A percentile compares a stretch with the other conserved stretches of the same genome.
Evolutionary conservation across 2,113 vertebrate species (phyloP).

Genomic region (Phyllostomus hastatus): DNA sequence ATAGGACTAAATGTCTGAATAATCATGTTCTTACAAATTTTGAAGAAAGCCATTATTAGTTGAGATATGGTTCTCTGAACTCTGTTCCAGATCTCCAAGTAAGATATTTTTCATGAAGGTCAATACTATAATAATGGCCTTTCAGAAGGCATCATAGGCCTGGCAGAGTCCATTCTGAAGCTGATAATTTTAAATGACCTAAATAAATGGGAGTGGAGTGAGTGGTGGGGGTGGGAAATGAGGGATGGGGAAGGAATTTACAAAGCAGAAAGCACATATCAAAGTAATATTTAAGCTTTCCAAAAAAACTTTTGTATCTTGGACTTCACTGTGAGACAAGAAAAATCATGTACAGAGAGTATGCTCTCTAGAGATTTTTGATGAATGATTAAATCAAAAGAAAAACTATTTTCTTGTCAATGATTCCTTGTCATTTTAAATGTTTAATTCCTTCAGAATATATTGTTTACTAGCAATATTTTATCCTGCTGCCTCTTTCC

Average conservation of each 20-base stretch:
- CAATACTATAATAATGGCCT: constrained; percentile 61
- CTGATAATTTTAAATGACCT: constrained; percentile 11
- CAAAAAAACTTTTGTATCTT: constrained; percentile 48
- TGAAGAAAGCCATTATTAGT: constrained; percentile 64
- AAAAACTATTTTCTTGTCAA: background rate
- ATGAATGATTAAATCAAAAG: background rate
- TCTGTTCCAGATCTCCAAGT: constrained; percentile 62
- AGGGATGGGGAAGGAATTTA: background rate
- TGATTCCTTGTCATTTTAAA: background rate
- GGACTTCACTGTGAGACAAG: background rate
- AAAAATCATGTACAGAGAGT: background rate
- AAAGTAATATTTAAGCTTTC: constrained; percentile 54
- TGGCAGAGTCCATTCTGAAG: constrained; percentile 42
- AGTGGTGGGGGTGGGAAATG: background rate
- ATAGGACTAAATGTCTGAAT: constrained; percentile 25
- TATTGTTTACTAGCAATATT: constrained; percentile 18
- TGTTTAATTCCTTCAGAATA: background rate
- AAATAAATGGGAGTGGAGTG: constrained; percentile 30
- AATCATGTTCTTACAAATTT: constrained; percentile 6
- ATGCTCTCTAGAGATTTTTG: background rate
- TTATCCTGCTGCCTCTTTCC: background rate
- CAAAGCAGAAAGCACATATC: constrained; percentile 31
- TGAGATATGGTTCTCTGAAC: constrained; percentile 59
- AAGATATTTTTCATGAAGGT: constrained; percentile 63
- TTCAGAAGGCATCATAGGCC: constrained; percentile 60